Conservation (phyloP, 2,797 vertebrate species). For the Anniella stebbinsi region DNA sequence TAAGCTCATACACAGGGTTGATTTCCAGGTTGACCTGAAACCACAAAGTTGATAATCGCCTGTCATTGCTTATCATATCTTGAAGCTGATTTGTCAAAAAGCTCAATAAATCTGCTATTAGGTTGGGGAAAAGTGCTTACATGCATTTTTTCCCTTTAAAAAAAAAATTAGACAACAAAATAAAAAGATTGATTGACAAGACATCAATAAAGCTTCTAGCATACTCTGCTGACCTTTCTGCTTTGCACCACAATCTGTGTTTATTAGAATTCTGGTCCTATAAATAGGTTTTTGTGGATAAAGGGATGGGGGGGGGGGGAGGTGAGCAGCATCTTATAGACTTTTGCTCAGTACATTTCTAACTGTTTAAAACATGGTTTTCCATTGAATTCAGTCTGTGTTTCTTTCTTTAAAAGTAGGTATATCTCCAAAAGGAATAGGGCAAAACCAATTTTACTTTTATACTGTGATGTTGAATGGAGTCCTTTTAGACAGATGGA, state of each 20-base stretch:
- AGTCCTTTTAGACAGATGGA: slow-evolving; percentile 55
- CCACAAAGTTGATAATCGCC: slow-evolving; percentile 81
- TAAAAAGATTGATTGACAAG: slow-evolving; percentile 85
- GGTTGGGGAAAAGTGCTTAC: slow-evolving; percentile 81
- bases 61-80: slow-evolving; percentile 69
- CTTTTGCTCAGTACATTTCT: slow-evolving; percentile 68
- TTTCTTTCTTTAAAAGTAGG: slow-evolving; percentile 69
- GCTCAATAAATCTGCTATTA: slow-evolving; percentile 83
- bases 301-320: slow-evolving; percentile 39
- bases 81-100: slow-evolving; percentile 73
- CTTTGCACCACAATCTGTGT: slow-evolving; percentile 79
- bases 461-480: slow-evolving; percentile 48
- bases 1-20: slow-evolving; percentile 72
- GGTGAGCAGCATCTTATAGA: slow-evolving; percentile 63
- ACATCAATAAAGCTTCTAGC: slow-evolving; percentile 81
- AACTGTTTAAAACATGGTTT: slow-evolving; percentile 67
- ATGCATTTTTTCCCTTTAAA: slow-evolving; percentile 68
- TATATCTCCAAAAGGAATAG: slow-evolving; percentile 63
- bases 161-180: slow-evolving; percentile 79
- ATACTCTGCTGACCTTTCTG: slow-evolving; percentile 79
- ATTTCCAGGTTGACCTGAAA: slow-evolving; percentile 78
- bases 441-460: slow-evolving; percentile 62
- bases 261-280: slow-evolving; percentile 83
- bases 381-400: slow-evolving; percentile 68
- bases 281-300: slow-evolving; percentile 79